Conservation (phyloP, 2,113 vertebrate species). For the Emydura subglobosa region DNA sequence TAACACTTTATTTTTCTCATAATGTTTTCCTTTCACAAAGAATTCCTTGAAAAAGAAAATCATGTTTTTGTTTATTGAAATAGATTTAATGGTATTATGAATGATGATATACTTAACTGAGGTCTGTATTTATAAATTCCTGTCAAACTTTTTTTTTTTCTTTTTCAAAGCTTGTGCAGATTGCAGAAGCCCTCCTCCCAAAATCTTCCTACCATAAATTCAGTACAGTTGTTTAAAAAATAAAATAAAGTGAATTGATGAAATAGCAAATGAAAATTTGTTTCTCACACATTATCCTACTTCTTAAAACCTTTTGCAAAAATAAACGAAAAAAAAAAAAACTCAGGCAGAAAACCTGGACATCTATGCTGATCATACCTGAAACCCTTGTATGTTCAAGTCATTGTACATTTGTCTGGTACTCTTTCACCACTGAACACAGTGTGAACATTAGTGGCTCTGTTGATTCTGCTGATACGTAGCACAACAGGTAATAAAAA, state of each 20-base stretch:
- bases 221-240: neutral
- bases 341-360: neutral
- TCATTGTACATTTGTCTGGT: neutral
- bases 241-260: neutral
- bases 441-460: neutral
- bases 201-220: neutral
- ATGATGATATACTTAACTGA: constrained; percentile 80
- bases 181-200: neutral
- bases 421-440: neutral
- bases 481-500: neutral
- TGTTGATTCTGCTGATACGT: neutral
- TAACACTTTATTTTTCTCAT: constrained; percentile 95
- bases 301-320: neutral
- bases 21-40: constrained; percentile 87
- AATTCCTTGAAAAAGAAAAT: constrained; percentile 81
- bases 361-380: neutral
- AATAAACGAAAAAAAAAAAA: neutral
- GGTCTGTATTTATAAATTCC: constrained; percentile 80
- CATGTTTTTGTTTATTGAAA: constrained; percentile 87
- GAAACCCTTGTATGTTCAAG: neutral
- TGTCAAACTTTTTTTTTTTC: constrained; percentile 76
- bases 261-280: neutral
- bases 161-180: constrained; percentile 4
- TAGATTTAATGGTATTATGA: constrained; percentile 85
- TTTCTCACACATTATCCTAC: neutral